Conservation (phyloP, 1,140 invertebrate genomes). For the Lasaia peninsularis region DNA sequence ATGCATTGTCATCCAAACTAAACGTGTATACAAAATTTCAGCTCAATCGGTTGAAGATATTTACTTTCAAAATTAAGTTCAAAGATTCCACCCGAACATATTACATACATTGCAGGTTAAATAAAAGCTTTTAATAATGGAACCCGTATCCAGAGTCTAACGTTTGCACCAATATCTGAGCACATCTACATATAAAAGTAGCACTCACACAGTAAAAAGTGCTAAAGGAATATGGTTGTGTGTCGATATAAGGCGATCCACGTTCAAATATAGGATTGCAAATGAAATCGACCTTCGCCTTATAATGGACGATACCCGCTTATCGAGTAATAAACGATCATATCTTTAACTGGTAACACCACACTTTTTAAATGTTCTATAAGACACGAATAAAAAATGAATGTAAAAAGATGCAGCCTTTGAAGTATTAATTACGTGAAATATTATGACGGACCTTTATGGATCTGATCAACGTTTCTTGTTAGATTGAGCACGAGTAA, state of each 20-base stretch:
- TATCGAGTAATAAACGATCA: constrained; percentile 37
- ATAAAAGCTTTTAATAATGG: too few species aligned
- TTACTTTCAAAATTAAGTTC: too few species aligned
- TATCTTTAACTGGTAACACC: constrained; percentile 12
- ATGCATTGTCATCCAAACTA: too few species aligned
- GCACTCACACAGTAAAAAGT: not conserved
- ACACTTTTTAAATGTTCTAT: constrained; percentile 6
- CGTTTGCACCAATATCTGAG: too few species aligned
- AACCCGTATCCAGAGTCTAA: too few species aligned
- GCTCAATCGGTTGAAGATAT: too few species aligned
- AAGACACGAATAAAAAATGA: constrained; percentile 6
- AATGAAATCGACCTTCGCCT: constrained; percentile 59
- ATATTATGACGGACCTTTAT: constrained; percentile 7
- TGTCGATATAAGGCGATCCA: constrained; percentile 22
- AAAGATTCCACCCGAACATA: too few species aligned
- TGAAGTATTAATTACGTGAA: constrained; percentile 15
- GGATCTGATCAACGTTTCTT: not conserved
- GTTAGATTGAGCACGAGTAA: not conserved
- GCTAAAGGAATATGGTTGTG: not conserved
- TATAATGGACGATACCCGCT: constrained; percentile 41
- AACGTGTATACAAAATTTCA: too few species aligned
- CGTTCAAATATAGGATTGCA: constrained; percentile 47
- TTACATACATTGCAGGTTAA: too few species aligned
- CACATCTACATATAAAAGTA: too few species aligned
- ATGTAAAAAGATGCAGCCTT: constrained; percentile 9